These are phyloP conservation scores for Torymus texanus DNA, from an alignment of 2,888 invertebrate genomes.

Conservation along the genomic window DNA sequence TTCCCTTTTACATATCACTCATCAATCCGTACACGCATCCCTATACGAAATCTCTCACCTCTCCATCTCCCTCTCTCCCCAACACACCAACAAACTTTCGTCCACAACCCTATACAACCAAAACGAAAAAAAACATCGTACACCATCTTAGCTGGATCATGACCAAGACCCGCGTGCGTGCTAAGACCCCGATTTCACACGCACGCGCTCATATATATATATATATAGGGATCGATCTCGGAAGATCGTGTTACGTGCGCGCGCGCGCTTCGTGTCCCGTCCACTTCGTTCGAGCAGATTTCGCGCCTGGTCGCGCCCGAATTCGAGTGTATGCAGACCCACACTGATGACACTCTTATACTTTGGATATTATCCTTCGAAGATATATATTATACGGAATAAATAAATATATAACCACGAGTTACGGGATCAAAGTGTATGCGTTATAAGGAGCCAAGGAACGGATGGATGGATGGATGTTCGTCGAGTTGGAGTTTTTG, in stretches of 20 bases:
- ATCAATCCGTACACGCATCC: no score
- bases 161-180: no score
- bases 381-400: no score
- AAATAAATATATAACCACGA: no score
- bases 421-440: no score
- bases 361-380: slow-evolving; percentile 1
- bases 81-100: no score
- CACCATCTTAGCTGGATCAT: no score
- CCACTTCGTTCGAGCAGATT: slow-evolving; percentile 70
- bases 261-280: slow-evolving; percentile 62
- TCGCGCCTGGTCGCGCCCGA: slow-evolving; percentile 67
- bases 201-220: slow-evolving; percentile 32
- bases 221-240: slow-evolving; percentile 17
- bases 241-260: slow-evolving; percentile 34
- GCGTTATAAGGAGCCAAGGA: background rate
- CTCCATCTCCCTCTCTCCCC: no score
- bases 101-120: no score
- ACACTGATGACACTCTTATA: slow-evolving; percentile 25
- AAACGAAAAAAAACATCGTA: no score
- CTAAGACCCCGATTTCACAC: slow-evolving; percentile 65
- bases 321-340: slow-evolving; percentile 60
- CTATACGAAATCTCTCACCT: no score
- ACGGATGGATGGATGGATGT: background rate
- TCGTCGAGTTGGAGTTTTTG: background rate
- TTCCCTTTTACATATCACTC: no score